Evolutionary conservation across 2,888 invertebrate species (phyloP).

Genomic region (Heteropelma amictum): DNA sequence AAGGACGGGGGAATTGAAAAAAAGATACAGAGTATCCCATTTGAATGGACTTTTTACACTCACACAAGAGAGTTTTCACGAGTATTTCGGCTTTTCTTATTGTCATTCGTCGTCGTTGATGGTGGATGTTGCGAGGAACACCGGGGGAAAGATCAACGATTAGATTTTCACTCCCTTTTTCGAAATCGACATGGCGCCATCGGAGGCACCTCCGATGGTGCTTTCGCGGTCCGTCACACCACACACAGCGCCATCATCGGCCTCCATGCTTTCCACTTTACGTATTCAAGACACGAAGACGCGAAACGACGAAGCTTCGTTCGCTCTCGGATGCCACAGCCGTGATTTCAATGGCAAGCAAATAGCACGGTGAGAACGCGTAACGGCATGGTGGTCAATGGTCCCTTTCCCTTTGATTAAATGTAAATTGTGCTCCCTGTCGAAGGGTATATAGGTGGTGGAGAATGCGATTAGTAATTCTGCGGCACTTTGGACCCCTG

Average conservation of each 20-base stretch:
- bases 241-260: conserved; percentile 18
- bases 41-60: too few relatives aligned
- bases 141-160: conserved; percentile 27
- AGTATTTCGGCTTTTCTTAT: too few relatives aligned
- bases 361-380: conserved; percentile 69
- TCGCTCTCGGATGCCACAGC: conserved; percentile 35
- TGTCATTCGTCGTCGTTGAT: not conserved
- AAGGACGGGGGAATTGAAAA: too few relatives aligned
- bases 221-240: conserved; percentile 19
- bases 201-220: not conserved
- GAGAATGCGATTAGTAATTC: conserved; percentile 75
- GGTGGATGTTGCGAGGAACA: conserved; percentile 4
- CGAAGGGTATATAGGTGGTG: not conserved
- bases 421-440: conserved; percentile 74
- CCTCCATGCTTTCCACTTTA: conserved; percentile 64
- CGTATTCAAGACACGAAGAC: conserved; percentile 70
- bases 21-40: too few relatives aligned
- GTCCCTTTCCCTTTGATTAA: conserved; percentile 76
- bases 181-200: conserved; percentile 11
- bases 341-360: conserved; percentile 76
- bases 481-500: conserved; percentile 64
- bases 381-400: conserved; percentile 68
- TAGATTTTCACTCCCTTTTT: conserved; percentile 37
- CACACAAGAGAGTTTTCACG: too few relatives aligned
- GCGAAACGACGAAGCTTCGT: conserved; percentile 48